Percentiles rank a stretch among this genome's conserved stretches.
Evolutionary conservation across 2,888 invertebrate species (phyloP).

Genomic region (Drosophila mayaguana): DNA sequence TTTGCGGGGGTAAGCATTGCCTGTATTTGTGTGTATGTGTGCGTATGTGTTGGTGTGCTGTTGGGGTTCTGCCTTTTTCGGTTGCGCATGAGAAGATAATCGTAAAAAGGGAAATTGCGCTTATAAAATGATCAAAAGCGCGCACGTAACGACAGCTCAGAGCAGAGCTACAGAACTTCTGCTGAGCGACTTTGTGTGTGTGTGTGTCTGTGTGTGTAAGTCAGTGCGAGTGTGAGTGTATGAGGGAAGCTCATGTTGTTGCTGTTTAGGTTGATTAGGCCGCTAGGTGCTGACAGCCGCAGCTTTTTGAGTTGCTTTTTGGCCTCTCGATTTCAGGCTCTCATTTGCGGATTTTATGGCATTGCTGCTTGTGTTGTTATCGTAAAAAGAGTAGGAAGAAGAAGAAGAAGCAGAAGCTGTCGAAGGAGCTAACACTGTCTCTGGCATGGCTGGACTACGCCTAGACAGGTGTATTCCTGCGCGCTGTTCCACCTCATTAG

Average conservation of each 20-base stretch:
- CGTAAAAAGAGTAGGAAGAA: constrained; percentile 17
- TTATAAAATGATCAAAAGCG: constrained; percentile 70
- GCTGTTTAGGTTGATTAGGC: constrained; percentile 56
- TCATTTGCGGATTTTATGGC: constrained; percentile 28
- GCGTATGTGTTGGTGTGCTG: not conserved
- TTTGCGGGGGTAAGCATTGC: constrained; percentile 25
- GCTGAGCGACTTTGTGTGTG: not conserved
- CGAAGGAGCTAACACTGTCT: not conserved
- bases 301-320: constrained; percentile 53
- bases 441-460: constrained; percentile 20
- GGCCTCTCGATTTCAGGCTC: constrained; percentile 19
- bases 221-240: not conserved
- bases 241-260: constrained; percentile 2
- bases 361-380: constrained; percentile 13
- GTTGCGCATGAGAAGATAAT: constrained; percentile 73
- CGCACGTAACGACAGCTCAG: constrained; percentile 47
- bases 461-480: too few species aligned
- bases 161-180: constrained; percentile 18
- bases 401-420: not conserved
- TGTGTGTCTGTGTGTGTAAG: not conserved
- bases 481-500: constrained; percentile 37
- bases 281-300: constrained; percentile 57
- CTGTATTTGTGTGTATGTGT: not conserved
- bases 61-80: constrained; percentile 20
- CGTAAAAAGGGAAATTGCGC: constrained; percentile 71